Percentiles rank a stretch among this genome's conserved stretches.
phyloP scores from a whole-genome alignment of 2,797 vertebrate genomes.

The Coendou prehensilis region DNA sequence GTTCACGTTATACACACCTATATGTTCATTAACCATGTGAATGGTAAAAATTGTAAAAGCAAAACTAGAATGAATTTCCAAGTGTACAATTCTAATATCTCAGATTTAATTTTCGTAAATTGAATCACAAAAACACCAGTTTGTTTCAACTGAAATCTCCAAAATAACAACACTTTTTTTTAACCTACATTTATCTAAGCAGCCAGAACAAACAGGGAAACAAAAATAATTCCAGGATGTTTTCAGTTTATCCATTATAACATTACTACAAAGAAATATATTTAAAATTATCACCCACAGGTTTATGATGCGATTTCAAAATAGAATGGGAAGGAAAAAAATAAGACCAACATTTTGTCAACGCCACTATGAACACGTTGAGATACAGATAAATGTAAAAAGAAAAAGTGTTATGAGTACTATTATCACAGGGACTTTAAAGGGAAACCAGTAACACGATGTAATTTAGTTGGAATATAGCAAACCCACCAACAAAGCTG shows the following conservation, averaged over 20 bases:
- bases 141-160: conserved; percentile 60
- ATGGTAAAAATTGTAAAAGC: conserved; percentile 30
- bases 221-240: background rate
- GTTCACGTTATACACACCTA: background rate
- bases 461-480: background rate
- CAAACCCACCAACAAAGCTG: background rate
- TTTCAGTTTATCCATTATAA: background rate
- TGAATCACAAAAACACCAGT: conserved; percentile 28
- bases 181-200: conserved; percentile 45
- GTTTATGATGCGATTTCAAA: background rate
- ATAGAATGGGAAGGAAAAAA: background rate
- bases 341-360: conserved; percentile 29
- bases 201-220: conserved; percentile 11
- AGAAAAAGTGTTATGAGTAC: conserved; percentile 12
- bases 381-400: background rate
- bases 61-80: conserved; percentile 34
- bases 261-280: background rate
- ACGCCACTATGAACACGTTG: background rate
- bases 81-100: conserved; percentile 50
- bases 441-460: background rate
- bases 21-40: background rate
- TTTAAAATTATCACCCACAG: conserved; percentile 15
- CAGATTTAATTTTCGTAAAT: conserved; percentile 40
- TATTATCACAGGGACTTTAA: background rate
- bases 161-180: background rate